phyloP scores from a whole-genome alignment of 2,113 vertebrate genomes.

The Silurus glanis region DNA sequence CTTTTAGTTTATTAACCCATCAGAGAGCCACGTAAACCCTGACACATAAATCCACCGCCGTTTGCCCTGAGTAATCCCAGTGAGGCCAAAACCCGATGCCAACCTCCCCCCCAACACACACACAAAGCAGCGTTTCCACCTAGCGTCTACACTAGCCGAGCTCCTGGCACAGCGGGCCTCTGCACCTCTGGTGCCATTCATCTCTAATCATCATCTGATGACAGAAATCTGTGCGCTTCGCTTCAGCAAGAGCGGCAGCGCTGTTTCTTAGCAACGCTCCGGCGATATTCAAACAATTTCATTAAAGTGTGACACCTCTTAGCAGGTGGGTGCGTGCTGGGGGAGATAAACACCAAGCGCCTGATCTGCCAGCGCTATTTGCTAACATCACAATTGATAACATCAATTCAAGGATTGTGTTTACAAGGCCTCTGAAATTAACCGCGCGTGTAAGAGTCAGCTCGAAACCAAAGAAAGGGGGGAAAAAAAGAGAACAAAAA shows the following conservation, averaged over 20 bases:
- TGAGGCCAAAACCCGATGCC: slow-evolving; percentile 46
- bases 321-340: slow-evolving; percentile 98
- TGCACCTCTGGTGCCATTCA: slow-evolving; percentile 68
- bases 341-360: slow-evolving; percentile 98
- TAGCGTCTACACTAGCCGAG: slow-evolving; percentile 16
- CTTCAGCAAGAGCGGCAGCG: slow-evolving; percentile 83
- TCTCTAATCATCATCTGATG: slow-evolving; percentile 99
- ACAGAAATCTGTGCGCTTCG: slow-evolving; percentile 91
- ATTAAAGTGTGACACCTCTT: slow-evolving; percentile 99
- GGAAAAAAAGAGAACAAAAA: neutral
- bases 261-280: slow-evolving; percentile 98
- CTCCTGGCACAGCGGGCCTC: slow-evolving; percentile 35
- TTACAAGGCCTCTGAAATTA: slow-evolving; percentile 88
- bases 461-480: neutral
- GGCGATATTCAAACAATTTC: slow-evolving; percentile 99
- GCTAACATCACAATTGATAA: slow-evolving; percentile 97
- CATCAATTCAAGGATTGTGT: slow-evolving; percentile 91
- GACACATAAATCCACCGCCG: slow-evolving; percentile 23
- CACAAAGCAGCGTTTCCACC: slow-evolving; percentile 52
- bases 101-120: slow-evolving; percentile 38
- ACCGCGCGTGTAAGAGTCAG: slow-evolving; percentile 61
- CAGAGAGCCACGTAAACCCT: slow-evolving; percentile 35
- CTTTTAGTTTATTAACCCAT: slow-evolving; percentile 46
- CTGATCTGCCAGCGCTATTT: slow-evolving; percentile 92
- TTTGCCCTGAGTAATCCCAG: slow-evolving; percentile 54